Base-by-base conservation (phyloP, 2,113 vertebrate genomes). In the Scolopax mira region DNA sequence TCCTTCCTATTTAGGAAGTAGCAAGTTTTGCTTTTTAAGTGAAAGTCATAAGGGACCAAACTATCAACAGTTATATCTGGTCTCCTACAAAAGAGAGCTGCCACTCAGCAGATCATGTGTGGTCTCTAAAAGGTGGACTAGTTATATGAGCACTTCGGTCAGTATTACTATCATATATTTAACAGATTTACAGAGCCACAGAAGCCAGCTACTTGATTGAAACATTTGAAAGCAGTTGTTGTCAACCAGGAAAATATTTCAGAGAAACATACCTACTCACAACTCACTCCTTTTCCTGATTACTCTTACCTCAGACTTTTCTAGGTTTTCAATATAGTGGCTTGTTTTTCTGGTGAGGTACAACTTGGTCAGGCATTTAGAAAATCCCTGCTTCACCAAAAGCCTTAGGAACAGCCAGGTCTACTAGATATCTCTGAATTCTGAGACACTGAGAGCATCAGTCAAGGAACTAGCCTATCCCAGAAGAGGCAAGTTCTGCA, bases 391-490 rank as follows among this genome's bases (percentile, higher is more conserved):
- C 10, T 57, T 79, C 41, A 22, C 5, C 22, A 31, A 77, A 72
- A 81, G 22, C 6, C 58, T 35, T 42, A 60, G 24, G 25, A 79
- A 33, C 13, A 84, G 6, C 7, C 22, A 52, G 46, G 28, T n/a
- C 23, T 23, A n/a, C 13, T 6, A 54, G 9, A 18, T 61, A 30
- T 66, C 11, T 62, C 22, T 81, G n/a, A 55, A 27, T 24, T n/a
- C n/a, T n/a, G n/a, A 88, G 35, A 65, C 17, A 19, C 15, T 10
- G 44, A 69, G 18, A 44, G 2, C 18, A 39, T 7, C 18, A 8
- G 3, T 7, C 0, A 1, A 66, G 37, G 30, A 79, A 21, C 5
- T 5, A 10, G 1, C 2, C 10, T 49, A 14, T 35, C n/a, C 12
- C 6, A 28, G 48, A 81, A 48, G 19, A 85, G 17, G 5, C 23